Evolutionary conservation across 2,888 invertebrate species (phyloP).

Genomic region (Encarsia formosa): DNA sequence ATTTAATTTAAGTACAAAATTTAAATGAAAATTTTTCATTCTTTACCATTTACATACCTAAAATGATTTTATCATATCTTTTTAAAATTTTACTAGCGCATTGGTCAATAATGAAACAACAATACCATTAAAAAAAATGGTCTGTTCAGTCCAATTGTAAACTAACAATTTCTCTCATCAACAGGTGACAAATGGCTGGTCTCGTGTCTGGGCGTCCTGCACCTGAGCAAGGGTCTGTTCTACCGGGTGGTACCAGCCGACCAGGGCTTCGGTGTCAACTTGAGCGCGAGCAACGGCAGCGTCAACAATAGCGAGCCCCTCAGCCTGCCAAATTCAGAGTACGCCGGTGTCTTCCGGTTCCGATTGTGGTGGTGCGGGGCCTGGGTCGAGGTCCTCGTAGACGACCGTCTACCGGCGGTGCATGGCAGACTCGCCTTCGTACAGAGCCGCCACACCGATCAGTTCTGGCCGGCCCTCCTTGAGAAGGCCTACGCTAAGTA

Average conservation of each 20-base stretch:
- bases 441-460: slow-evolving; percentile 74
- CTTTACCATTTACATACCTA: no score
- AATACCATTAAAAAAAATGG: no score
- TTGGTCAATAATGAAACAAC: no score
- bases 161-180: no score
- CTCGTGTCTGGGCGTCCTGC: slow-evolving; percentile 80
- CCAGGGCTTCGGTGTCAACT: slow-evolving; percentile 79
- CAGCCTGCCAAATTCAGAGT: slow-evolving; percentile 50
- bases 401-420: slow-evolving; percentile 84
- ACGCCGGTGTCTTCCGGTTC: slow-evolving; percentile 81
- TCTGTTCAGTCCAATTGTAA: no score
- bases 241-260: slow-evolving; percentile 89
- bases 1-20: no score
- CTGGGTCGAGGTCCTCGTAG: slow-evolving; percentile 86
- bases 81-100: no score
- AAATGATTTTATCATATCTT: no score
- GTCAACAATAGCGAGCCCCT: slow-evolving; percentile 52
- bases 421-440: slow-evolving; percentile 82
- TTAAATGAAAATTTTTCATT: no score
- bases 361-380: slow-evolving; percentile 92
- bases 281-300: slow-evolving; percentile 66
- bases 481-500: slow-evolving; percentile 93
- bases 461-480: slow-evolving; percentile 84
- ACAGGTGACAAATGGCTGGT: slow-evolving; percentile 87
- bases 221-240: slow-evolving; percentile 81